phyloP scores from a whole-genome alignment of 1,140 invertebrate species.

The Bombus waltoni region DNA sequence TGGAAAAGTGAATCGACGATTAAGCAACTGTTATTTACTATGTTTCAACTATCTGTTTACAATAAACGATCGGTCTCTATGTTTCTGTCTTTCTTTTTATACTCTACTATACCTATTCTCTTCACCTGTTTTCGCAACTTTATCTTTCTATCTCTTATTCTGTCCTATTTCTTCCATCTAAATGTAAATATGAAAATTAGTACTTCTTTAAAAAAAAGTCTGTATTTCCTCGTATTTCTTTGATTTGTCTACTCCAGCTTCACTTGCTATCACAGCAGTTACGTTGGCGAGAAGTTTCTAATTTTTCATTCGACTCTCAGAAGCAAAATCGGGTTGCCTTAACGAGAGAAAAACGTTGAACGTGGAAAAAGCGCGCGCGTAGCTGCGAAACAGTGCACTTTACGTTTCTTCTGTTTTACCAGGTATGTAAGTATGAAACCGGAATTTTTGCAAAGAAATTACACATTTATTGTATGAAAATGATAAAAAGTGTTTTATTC shows the following conservation, averaged over 20 bases:
- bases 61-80: slow-evolving; percentile 37
- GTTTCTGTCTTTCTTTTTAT: slow-evolving; percentile 39
- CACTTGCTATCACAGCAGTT: slow-evolving; percentile 71
- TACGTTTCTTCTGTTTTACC: slow-evolving; percentile 9
- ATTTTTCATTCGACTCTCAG: neutral
- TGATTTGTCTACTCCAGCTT: neutral
- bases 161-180: slow-evolving; percentile 1
- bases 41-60: slow-evolving; percentile 20
- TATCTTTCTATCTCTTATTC: slow-evolving; percentile 14
- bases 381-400: slow-evolving; percentile 44
- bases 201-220: neutral
- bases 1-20: neutral
- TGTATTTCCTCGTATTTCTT: neutral
- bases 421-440: too few relatives aligned
- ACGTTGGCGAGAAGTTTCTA: slow-evolving; percentile 37
- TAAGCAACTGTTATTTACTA: neutral
- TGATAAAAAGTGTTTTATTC: too few relatives aligned
- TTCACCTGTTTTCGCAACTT: neutral
- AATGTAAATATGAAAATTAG: slow-evolving; percentile 8
- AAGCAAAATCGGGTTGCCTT: neutral
- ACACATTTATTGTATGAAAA: too few relatives aligned
- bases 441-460: too few relatives aligned
- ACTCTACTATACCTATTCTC: slow-evolving; percentile 30
- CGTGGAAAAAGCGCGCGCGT: slow-evolving; percentile 6
- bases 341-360: neutral